These are phyloP conservation scores for Drosophila hydei DNA, from an alignment of 1,140 invertebrate species.

Conservation along the genomic window DNA sequence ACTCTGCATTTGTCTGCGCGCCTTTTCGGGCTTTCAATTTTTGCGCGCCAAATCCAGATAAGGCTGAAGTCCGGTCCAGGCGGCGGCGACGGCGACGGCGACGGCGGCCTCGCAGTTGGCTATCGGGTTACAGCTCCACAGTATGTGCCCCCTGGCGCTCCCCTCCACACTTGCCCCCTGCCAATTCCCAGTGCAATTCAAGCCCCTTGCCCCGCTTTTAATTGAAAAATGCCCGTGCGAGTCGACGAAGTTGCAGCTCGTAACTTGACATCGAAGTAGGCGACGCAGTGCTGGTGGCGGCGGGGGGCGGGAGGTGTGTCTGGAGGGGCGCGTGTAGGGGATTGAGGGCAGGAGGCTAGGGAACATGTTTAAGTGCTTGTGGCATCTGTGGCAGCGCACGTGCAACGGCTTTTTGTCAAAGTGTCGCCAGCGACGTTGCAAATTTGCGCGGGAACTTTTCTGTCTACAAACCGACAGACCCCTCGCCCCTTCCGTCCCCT, in stretches of 20 bases:
- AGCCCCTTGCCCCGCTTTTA: constrained; percentile 31
- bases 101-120: constrained; percentile 10
- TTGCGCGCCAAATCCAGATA: constrained; percentile 69
- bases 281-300: constrained; percentile 4
- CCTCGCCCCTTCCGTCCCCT: background rate
- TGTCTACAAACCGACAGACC: background rate
- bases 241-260: constrained; percentile 40
- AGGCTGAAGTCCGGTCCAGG: constrained; percentile 22
- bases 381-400: constrained; percentile 53
- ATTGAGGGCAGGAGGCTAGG: background rate
- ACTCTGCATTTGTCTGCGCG: constrained; percentile 71
- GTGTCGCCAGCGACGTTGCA: constrained; percentile 68
- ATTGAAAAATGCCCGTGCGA: constrained; percentile 62
- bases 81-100: constrained; percentile 12
- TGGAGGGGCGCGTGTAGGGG: background rate
- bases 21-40: constrained; percentile 57
- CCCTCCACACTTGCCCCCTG: background rate
- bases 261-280: constrained; percentile 71
- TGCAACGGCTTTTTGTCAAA: constrained; percentile 68
- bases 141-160: background rate
- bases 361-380: constrained; percentile 6
- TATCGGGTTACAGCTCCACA: constrained; percentile 67
- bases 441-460: constrained; percentile 71
- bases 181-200: background rate
- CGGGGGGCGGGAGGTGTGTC: background rate